A percentile compares a stretch with the other conserved stretches of the same genome.
Conservation (phyloP, 2,797 vertebrate species). For the Mormyrops attenuatus region DNA sequence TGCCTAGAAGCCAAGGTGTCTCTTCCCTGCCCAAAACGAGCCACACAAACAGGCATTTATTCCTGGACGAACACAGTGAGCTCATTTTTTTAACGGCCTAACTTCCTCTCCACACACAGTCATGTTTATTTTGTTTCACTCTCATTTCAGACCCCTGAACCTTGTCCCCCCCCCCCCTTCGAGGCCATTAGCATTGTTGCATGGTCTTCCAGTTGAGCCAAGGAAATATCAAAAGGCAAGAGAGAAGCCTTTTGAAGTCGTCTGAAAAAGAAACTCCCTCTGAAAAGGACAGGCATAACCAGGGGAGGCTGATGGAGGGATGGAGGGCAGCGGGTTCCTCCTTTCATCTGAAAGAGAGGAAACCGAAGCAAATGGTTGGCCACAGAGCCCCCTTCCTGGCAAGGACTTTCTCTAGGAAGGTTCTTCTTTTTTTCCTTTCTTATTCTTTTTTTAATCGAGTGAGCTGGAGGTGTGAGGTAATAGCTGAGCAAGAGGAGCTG, state of each 20-base stretch:
- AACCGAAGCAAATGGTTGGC: constrained; percentile 1
- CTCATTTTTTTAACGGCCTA: background rate
- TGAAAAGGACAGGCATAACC: background rate
- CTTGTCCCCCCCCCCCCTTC: background rate
- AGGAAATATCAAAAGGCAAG: constrained; percentile 23
- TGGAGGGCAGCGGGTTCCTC: background rate
- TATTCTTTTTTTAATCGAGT: background rate
- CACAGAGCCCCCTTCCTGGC: background rate
- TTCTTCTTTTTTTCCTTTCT: background rate
- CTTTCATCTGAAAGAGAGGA: constrained; percentile 9
- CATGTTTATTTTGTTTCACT: constrained; percentile 13
- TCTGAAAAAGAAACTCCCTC: constrained; percentile 10
- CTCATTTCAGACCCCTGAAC: background rate
- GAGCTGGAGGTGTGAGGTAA: background rate
- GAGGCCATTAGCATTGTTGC: constrained; percentile 1
- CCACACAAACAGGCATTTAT: constrained; percentile 18
- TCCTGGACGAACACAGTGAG: background rate
- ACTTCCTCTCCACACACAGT: background rate
- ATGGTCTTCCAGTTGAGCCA: constrained; percentile 8
- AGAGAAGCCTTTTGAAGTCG: constrained; percentile 20
- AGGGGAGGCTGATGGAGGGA: background rate
- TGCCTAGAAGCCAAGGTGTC: constrained; percentile 12
- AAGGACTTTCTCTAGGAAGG: background rate
- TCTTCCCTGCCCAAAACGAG: constrained; percentile 13
- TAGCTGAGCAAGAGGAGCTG: background rate